Evolutionary conservation across 2,888 invertebrate species (phyloP), one percentile per base, ranked within the genome.

Genomic region (Bembecia ichneumoniformis): DNA sequence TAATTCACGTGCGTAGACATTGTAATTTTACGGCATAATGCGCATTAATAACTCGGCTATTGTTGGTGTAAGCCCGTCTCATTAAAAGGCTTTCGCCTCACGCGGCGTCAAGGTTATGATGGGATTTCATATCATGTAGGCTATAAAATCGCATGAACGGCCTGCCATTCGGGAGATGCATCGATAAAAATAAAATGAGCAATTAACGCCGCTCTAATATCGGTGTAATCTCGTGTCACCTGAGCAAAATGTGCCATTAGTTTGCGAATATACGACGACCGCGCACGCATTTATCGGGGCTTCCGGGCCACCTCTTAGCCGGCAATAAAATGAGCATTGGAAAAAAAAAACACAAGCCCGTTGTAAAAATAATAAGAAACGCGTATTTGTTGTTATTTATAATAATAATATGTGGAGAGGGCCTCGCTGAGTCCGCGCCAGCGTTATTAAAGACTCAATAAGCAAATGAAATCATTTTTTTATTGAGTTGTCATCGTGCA

Each of bases 381-480:
- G 64, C 64, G 73, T 72, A 75, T 78, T 78, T 79, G 71, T 76
- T 78, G 72, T 78, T 78, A 72, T 77, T 75, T 74, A 77, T 76
- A 78, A 76, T 77, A 78, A 75, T 72, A 71, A 74, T 74, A 79
- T 71, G 74, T 77, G 74, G 71, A 76, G 68, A 73, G 68, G 66
- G 66, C 65, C 63, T 53, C 54, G 58, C 64, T 61, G 63, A 67
- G 67, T 62, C 74, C 66, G 68, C 66, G 67, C 75, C 75, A 74
- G 76, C 79, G 74, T 83, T 87, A 84, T 86, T 86, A 86, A 84
- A 77, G 80, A 66, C 82, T 83, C 84, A 84, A 86, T 87, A 87
- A 87, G 82, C 86, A 87, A 87, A 86, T 86, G 86, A 81, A 84
- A 86, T 84, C 79, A 83, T 84, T 86, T 87, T 83, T 84, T 87